phyloP scores from a whole-genome alignment of 2,888 invertebrate species.

The Onchidella celtica region DNA sequence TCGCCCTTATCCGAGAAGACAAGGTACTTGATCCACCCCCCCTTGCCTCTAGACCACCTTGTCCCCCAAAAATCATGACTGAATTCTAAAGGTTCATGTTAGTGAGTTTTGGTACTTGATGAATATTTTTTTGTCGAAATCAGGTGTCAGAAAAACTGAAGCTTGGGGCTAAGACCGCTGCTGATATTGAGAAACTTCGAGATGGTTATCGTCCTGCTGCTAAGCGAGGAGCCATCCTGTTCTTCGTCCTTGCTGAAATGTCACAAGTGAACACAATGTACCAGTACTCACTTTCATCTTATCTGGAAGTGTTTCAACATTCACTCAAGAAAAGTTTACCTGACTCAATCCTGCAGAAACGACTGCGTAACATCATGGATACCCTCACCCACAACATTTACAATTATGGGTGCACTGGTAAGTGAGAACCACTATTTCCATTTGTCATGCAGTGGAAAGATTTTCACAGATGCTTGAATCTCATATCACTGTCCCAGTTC shows the following conservation, averaged over 20 bases:
- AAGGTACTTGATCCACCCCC: no score
- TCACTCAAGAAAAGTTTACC: conserved; percentile 91
- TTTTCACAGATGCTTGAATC: no score
- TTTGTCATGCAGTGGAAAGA: no score
- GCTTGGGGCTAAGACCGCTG: conserved; percentile 88
- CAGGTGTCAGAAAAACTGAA: conserved; percentile 88
- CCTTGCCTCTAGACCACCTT: no score
- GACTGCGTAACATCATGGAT: conserved; percentile 90
- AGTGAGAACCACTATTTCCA: no score
- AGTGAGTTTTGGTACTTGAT: no score
- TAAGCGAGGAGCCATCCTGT: conserved; percentile 92
- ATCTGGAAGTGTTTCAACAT: conserved; percentile 90
- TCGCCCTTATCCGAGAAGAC: no score
- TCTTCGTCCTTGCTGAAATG: conserved; percentile 95
- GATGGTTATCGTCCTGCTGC: conserved; percentile 93
- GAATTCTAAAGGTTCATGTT: no score
- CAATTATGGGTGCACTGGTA: conserved; percentile 93
- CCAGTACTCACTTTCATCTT: conserved; percentile 92
- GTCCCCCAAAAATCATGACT: no score
- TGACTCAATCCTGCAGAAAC: conserved; percentile 87
- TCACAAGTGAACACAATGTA: conserved; percentile 94
- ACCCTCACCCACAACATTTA: conserved; percentile 93
- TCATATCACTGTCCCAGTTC: neutral
- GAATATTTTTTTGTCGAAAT: no score
- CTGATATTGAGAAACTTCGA: conserved; percentile 90